Conservation (phyloP, 2,797 vertebrate species). For the Sebastes trivittatus region DNA sequence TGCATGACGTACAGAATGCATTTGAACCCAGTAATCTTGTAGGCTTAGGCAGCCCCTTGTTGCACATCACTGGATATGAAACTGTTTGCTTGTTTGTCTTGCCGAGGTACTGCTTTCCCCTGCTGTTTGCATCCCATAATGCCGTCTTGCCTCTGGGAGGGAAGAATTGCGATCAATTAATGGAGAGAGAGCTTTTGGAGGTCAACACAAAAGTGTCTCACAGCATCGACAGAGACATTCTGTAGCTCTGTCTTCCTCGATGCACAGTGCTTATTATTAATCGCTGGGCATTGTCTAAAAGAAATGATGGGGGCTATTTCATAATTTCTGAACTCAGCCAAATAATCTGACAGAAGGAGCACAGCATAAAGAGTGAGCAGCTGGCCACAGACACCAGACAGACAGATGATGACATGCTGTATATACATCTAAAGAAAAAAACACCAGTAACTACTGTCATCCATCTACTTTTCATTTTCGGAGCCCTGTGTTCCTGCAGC, state of each 20-base stretch:
- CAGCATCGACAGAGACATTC: conserved; percentile 66
- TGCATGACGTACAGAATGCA: not conserved
- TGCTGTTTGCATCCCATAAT: conserved; percentile 66
- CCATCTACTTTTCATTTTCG: conserved; percentile 35
- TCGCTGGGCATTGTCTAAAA: conserved; percentile 26
- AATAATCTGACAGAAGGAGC: conserved; percentile 28
- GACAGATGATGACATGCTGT: conserved; percentile 11
- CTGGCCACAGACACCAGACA: conserved; percentile 4
- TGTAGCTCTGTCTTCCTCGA: conserved; percentile 29
- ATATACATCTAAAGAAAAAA: conserved; percentile 18
- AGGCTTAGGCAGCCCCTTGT: conserved; percentile 29
- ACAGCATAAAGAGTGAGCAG: conserved; percentile 4
- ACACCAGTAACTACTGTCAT: conserved; percentile 17
- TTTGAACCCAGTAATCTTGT: conserved; percentile 40
- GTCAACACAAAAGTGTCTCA: conserved; percentile 76
- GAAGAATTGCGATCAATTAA: conserved; percentile 80
- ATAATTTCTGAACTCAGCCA: conserved; percentile 30
- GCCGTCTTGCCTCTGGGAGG: conserved; percentile 63
- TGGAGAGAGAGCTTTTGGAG: conserved; percentile 75
- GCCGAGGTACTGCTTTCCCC: conserved; percentile 53
- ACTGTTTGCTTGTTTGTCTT: conserved; percentile 51
- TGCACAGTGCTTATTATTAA: conserved; percentile 44
- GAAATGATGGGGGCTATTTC: conserved; percentile 15
- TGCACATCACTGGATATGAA: conserved; percentile 47
- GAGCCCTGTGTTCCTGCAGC: conserved; percentile 13